Evolutionary conservation across 2,113 vertebrate genomes (phyloP), one percentile per base, ranked within the genome.

Genomic region (Bungarus multicinctus): DNA sequence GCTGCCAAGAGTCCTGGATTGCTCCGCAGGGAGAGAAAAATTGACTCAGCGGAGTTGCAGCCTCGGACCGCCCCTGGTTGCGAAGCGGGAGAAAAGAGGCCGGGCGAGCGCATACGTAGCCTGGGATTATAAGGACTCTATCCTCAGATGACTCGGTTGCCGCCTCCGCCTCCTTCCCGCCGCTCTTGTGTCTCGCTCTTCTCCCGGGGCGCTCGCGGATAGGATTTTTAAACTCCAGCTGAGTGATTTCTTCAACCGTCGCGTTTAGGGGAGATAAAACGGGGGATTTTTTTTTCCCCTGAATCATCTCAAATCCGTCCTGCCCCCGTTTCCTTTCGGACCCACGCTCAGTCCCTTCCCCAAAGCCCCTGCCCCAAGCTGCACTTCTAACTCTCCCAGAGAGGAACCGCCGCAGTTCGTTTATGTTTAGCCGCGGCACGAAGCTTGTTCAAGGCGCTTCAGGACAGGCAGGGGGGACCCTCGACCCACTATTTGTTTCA

Each of bases 131-230:
- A 97, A 97, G 95, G 97, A 96, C 96, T 95, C 97, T 98, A 96
- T 98, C 97, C 97, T 97, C 96, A 94, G 93, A 96, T 98, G 97
- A 97, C 97, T 96, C 97, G 91, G 85, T 20, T 86, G 30, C 94
- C 95, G 47, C 93, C 95, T 95, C 95, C 97, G 94, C 95, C 95
- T 1, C 90, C 90, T 39, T 89, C 91, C 94, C 91, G 86, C 92
- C 90, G 27, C 88, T 91, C 93, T 91, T 93, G 22, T 43, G 50
- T n/a, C 30, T 55, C 55, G 34, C 88, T 94, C 94, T 86, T 58
- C 89, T 91, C 54, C 92, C 93, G 57, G 43, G 87, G 54, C 54
- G 54, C 52, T 74, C 47, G 74, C 74, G 34, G 8, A 22, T 22
- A 81, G 7, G 74, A 43, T 39, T 81, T 81, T 81, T 4, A 81